Conservation (phyloP, 2,797 vertebrate species). For the Pseudotriccus pelzelni region DNA sequence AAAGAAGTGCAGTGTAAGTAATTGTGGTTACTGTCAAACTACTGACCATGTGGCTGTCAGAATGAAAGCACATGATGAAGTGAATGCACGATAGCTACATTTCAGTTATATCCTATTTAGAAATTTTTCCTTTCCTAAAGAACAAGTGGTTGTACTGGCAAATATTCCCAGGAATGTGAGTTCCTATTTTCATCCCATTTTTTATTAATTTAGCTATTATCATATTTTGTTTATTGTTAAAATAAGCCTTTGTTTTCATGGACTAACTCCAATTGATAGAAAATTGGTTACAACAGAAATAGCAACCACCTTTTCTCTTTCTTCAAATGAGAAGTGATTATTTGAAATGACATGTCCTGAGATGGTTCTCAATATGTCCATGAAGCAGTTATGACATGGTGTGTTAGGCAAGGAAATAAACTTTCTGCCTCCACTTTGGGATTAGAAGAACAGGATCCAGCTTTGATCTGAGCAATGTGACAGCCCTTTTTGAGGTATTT, state of each 20-base stretch:
- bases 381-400: not conserved
- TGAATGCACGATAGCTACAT: not conserved
- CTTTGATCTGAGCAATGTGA: not conserved
- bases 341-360: not conserved
- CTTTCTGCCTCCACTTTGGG: not conserved
- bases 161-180: not conserved
- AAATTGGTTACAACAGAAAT: not conserved
- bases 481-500: not conserved
- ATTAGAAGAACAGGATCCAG: not conserved
- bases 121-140: not conserved
- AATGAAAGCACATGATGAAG: not conserved
- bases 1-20: not conserved
- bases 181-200: not conserved
- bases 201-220: not conserved
- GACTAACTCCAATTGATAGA: not conserved
- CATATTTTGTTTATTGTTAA: not conserved
- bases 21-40: not conserved
- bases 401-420: not conserved
- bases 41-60: not conserved
- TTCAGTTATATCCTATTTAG: not conserved
- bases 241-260: not conserved
- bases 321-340: not conserved
- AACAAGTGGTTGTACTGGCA: not conserved
- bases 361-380: not conserved
- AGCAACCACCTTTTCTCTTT: not conserved